Conservation (phyloP, 1,140 invertebrate species). For the Bombus difficillimus region DNA sequence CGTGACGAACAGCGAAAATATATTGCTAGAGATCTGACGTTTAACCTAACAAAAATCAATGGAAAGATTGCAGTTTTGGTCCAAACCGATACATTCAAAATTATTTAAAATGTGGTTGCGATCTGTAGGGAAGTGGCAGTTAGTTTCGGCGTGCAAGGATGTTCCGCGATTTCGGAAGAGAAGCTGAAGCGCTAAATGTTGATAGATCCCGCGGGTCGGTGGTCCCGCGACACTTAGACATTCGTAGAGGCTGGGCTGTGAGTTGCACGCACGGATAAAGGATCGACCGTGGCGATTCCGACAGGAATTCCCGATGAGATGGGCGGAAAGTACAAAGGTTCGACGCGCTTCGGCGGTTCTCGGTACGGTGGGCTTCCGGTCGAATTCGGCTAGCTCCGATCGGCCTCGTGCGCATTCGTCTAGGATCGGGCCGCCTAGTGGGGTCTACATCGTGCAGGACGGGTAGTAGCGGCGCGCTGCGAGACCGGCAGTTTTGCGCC, state of each 20-base stretch:
- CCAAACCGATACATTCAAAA: neutral
- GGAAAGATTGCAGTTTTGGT: neutral
- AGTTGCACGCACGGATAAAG: conserved; percentile 48
- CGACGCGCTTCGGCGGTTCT: conserved; percentile 57
- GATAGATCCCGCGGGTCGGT: conserved; percentile 45
- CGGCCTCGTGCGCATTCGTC: conserved; percentile 70
- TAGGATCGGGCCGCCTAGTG: conserved; percentile 59
- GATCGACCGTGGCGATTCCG: conserved; percentile 65
- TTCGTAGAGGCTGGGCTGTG: neutral
- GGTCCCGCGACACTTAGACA: conserved; percentile 29
- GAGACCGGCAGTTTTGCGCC: conserved; percentile 66
- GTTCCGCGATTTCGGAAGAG: neutral
- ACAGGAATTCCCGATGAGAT: conserved; percentile 71
- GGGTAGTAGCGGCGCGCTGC: conserved; percentile 66
- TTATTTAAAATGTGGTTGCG: neutral
- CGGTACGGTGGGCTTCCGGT: conserved; percentile 68
- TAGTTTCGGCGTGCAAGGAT: neutral
- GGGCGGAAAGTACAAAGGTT: conserved; percentile 70
- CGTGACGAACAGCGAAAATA: rapidly evolving
- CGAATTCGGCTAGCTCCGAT: conserved; percentile 73
- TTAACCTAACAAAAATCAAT: neutral
- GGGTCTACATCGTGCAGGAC: conserved; percentile 55
- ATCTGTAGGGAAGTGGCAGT: neutral
- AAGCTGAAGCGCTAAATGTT: conserved; percentile 24
- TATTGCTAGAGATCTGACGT: neutral